A percentile compares a stretch with the other conserved stretches of the same genome.
phyloP scores from a whole-genome alignment of 2,113 vertebrate genomes.

The Grus americana region DNA sequence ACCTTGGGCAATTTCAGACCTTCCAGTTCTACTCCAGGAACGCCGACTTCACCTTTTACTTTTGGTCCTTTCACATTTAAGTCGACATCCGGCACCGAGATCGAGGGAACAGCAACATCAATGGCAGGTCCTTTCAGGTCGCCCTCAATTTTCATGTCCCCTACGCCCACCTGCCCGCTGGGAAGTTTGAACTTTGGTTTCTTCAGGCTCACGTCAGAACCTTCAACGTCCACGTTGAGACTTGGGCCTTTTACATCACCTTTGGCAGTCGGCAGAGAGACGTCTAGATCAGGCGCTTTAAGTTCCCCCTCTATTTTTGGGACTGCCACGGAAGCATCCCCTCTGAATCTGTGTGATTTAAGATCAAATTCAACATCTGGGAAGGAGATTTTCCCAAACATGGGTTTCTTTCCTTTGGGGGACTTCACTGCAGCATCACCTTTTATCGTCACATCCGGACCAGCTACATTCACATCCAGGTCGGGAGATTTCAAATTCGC shows the following conservation, averaged over 20 bases:
- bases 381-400: slow-evolving; percentile 91
- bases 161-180: slow-evolving; percentile 1
- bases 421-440: slow-evolving; percentile 56
- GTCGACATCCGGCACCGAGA: rapidly evolving
- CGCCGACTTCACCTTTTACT: background rate
- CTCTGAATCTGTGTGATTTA: slow-evolving; percentile 83
- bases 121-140: slow-evolving; percentile 9
- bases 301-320: slow-evolving; percentile 70
- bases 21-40: slow-evolving; percentile 56
- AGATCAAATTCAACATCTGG: slow-evolving; percentile 94
- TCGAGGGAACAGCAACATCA: background rate
- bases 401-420: slow-evolving; percentile 83
- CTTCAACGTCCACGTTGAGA: slow-evolving; percentile 56
- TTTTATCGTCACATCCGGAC: slow-evolving; percentile 72
- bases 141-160: slow-evolving; percentile 58
- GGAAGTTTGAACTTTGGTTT: slow-evolving; percentile 73
- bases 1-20: slow-evolving; percentile 67
- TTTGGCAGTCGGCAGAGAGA: slow-evolving; percentile 53
- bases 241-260: slow-evolving; percentile 21
- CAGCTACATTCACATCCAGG: slow-evolving; percentile 29
- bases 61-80: slow-evolving; percentile 70
- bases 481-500: slow-evolving; percentile 63
- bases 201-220: slow-evolving; percentile 73
- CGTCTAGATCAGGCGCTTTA: slow-evolving; percentile 66
- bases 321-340: slow-evolving; percentile 67